A percentile compares a stretch with the other conserved stretches of the same genome.
Evolutionary conservation across 2,888 invertebrate species (phyloP).

Genomic region (Notocelia uddmanniana): DNA sequence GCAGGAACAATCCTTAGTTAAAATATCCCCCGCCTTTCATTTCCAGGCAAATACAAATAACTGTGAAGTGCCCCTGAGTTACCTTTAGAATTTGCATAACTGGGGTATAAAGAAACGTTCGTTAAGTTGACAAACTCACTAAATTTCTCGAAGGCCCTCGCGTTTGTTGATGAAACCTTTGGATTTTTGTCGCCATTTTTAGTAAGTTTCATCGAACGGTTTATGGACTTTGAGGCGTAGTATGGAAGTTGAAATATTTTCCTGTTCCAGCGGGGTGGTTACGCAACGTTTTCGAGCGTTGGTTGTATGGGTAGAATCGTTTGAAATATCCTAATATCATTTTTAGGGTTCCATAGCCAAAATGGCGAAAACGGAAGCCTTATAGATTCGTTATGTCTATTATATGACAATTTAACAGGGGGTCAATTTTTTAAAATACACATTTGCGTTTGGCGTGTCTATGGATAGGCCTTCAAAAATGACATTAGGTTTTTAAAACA

Average conservation of each 20-base stretch:
- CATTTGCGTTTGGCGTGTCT: too few species aligned
- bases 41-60: slow-evolving; percentile 54
- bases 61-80: slow-evolving; percentile 51
- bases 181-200: slow-evolving; percentile 30
- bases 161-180: slow-evolving; percentile 31
- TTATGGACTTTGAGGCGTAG: slow-evolving; percentile 1
- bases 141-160: slow-evolving; percentile 50
- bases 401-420: too few species aligned
- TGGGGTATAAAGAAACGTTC: slow-evolving; percentile 50
- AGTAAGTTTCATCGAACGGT: slow-evolving; percentile 17
- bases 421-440: too few species aligned
- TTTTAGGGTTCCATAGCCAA: too few species aligned
- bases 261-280: neutral
- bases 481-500: too few species aligned
- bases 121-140: slow-evolving; percentile 55
- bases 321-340: too few species aligned
- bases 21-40: slow-evolving; percentile 51
- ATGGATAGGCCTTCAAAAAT: too few species aligned
- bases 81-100: slow-evolving; percentile 58
- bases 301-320: too few species aligned
- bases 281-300: too few species aligned
- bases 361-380: too few species aligned
- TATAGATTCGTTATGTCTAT: too few species aligned
- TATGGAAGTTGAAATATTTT: neutral
- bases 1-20: slow-evolving; percentile 47